Evolutionary conservation across 1,140 invertebrate species (phyloP).

Genomic region (Caligus rogercresseyi): DNA sequence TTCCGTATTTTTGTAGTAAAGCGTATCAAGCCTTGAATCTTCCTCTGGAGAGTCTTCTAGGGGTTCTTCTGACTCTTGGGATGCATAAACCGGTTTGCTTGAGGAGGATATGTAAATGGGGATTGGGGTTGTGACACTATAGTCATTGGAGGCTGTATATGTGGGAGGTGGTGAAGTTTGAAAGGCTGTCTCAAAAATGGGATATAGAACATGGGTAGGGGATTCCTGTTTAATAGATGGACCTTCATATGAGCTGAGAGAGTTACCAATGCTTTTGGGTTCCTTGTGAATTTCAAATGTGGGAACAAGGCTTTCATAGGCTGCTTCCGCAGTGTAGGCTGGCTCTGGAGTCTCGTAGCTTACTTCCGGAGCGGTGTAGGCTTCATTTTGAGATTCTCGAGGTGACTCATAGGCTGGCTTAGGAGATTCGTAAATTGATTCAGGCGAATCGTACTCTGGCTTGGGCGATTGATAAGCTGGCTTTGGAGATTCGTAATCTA

Average conservation of each 20-base stretch:
- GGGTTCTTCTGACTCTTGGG: background rate
- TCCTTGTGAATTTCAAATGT: background rate
- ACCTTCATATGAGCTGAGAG: background rate
- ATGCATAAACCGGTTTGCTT: background rate
- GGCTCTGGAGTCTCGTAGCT: background rate
- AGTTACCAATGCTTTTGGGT: background rate
- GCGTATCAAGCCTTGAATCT: background rate
- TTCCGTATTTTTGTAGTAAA: background rate
- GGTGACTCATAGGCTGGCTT: background rate
- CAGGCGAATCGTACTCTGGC: background rate
- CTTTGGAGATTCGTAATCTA: background rate
- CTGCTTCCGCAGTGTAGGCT: background rate
- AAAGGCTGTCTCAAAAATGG: background rate
- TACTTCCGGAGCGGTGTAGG: background rate
- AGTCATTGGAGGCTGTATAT: background rate
- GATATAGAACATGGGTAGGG: background rate
- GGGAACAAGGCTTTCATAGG: background rate
- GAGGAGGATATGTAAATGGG: background rate
- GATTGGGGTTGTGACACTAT: background rate
- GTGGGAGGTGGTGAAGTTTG: background rate
- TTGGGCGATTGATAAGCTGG: background rate
- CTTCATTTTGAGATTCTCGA: background rate
- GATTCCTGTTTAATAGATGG: background rate
- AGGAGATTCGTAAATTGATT: background rate
- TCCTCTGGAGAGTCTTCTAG: background rate